Percentiles rank a stretch among this genome's conserved stretches.
Conservation (phyloP, 2,888 invertebrate genomes). For the Lordiphosa fenestrarum region DNA sequence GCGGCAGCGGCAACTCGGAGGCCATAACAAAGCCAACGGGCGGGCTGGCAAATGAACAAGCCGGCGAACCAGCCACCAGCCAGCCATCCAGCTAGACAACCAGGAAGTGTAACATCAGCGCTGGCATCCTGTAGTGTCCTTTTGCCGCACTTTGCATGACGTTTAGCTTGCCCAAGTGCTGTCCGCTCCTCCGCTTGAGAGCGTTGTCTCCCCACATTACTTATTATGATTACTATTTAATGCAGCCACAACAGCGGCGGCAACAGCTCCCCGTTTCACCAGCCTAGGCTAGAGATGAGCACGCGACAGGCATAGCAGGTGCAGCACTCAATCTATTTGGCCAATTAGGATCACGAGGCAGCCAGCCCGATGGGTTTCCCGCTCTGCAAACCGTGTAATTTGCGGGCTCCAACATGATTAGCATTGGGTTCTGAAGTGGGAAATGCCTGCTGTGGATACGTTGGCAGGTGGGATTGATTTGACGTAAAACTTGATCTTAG, state of each 20-base stretch:
- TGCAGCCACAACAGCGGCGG: slow-evolving; percentile 56
- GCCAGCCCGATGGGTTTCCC: too few species aligned
- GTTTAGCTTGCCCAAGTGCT: slow-evolving; percentile 59
- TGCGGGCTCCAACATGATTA: too few species aligned
- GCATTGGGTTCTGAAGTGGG: too few species aligned
- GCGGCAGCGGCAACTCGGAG: slow-evolving; percentile 22
- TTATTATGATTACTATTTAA: slow-evolving; percentile 73
- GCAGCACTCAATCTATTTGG: slow-evolving; percentile 2
- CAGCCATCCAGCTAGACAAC: slow-evolving; percentile 25
- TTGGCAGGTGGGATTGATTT: too few species aligned
- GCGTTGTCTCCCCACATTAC: slow-evolving; percentile 59
- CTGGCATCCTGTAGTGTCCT: slow-evolving; percentile 73
- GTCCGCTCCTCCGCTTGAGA: slow-evolving; percentile 3
- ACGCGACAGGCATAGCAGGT: slow-evolving; percentile 15
- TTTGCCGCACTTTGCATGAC: slow-evolving; percentile 70
- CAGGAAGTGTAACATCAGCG: slow-evolving; percentile 73
- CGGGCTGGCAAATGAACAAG: slow-evolving; percentile 63
- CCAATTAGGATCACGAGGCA: background rate
- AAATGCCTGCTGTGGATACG: too few species aligned
- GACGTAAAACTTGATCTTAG: too few species aligned
- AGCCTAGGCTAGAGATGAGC: slow-evolving; percentile 40
- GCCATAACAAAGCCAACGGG: slow-evolving; percentile 50
- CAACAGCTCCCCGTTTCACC: slow-evolving; percentile 51
- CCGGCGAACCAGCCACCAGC: slow-evolving; percentile 25
- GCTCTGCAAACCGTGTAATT: too few species aligned